Base-by-base conservation (phyloP, 2,113 vertebrate genomes). In the Megaptera novaeangliae region DNA sequence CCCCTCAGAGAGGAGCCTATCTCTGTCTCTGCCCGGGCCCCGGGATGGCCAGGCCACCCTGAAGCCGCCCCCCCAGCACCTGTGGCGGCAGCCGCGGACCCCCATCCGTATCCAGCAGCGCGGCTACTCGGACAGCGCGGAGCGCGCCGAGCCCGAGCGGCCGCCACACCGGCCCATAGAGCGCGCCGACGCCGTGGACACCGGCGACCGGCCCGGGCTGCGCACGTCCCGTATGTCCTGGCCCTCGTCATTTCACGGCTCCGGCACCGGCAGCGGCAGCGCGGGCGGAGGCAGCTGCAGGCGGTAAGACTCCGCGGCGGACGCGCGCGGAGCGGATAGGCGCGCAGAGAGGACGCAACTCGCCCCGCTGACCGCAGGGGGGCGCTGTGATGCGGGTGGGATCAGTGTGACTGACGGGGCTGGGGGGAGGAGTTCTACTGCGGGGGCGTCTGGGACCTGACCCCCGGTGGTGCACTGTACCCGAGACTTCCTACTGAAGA, bases 181-280 rank as follows among this genome's bases (percentile, higher is more conserved):
- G 97, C 99, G 99, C 93, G 99, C 99, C 3, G 99, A 99, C 97
- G 99, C 99, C 97, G 98, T 99, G 99, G 99, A 99, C 98, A 99
- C 99, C 81, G 98, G 99, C 97, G 99, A 99, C 98, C 98, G 99
- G 96, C 99, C 99, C 2, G 99, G 99, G 61, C 98, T 99, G 92
- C 99, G 99, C 93, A 99, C 99, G 90, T 99, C 99, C 87, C 99
- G 99, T 86, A 99, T 99, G 99, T 99, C 99, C 84, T 99, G 99
- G 99, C 99, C 99, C 31, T 99, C 99, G 75, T 99, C 99, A 64
- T 99, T 99, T 96, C 99, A 99, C 41, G 99, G 99, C 96, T 99
- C 99, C 88, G 99, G 99, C 98, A 98, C 99, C 27, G 98, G 99
- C 94, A 98, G 99, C 98, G 95, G 98, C 93, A 98, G 98, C 97